A percentile compares a stretch with the other conserved stretches of the same genome.
phyloP scores from a whole-genome alignment of 2,888 invertebrate species.

The Pyrrhosoma nymphula region DNA sequence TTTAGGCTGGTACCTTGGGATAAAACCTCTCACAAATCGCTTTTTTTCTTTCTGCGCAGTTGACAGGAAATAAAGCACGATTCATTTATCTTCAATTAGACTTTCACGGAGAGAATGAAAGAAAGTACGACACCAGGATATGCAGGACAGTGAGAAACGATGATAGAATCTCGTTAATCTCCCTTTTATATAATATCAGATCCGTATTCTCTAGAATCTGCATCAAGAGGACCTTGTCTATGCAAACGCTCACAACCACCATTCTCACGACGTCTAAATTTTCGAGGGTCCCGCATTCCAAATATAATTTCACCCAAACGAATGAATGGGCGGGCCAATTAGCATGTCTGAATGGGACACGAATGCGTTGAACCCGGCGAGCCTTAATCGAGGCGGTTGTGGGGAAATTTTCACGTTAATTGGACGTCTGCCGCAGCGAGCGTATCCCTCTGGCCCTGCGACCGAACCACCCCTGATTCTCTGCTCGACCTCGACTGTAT shows the following conservation, averaged over 20 bases:
- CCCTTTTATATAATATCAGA: neutral
- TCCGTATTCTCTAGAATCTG: neutral
- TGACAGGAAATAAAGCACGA: neutral
- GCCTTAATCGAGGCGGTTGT: neutral
- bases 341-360: neutral
- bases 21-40: too few relatives aligned
- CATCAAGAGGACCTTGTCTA: neutral
- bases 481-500: too few relatives aligned
- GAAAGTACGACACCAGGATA: neutral
- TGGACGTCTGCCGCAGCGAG: neutral
- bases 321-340: neutral
- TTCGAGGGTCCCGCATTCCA: neutral
- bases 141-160: neutral
- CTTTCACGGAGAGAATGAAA: neutral
- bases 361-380: neutral
- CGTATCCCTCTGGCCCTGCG: neutral
- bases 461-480: too few relatives aligned
- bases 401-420: conserved; percentile 1
- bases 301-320: neutral
- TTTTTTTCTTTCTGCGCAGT: neutral
- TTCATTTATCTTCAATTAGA: neutral
- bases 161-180: neutral
- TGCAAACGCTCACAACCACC: neutral
- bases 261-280: neutral
- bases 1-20: too few relatives aligned